Conservation (phyloP, 2,113 vertebrate species). For the Campylomormyrus tamandua region DNA sequence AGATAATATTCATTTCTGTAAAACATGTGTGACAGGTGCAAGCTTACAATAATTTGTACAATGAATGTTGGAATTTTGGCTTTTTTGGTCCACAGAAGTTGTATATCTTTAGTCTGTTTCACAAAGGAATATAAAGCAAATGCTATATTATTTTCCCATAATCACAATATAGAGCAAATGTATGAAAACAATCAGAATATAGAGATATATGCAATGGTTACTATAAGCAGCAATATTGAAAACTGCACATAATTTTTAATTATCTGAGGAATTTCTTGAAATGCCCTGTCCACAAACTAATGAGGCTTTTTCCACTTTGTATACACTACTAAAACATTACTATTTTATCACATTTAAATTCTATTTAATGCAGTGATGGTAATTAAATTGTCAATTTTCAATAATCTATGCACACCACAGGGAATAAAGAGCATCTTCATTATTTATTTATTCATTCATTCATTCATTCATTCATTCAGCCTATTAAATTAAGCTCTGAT, state of each 20-base stretch:
- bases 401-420: conserved; percentile 25
- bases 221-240: not conserved
- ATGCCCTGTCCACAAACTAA: not conserved
- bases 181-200: not conserved
- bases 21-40: not conserved
- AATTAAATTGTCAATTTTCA: conserved; percentile 39
- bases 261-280: not conserved
- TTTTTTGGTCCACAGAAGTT: not conserved
- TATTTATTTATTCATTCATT: not conserved
- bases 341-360: conserved; percentile 30
- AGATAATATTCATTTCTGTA: not conserved
- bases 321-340: not conserved
- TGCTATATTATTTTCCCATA: not conserved
- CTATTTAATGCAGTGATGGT: conserved; percentile 19
- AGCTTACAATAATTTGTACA: not conserved
- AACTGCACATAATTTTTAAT: not conserved
- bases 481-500: conserved; percentile 28
- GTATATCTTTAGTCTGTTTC: not conserved
- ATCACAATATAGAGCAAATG: not conserved
- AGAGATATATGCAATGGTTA: not conserved
- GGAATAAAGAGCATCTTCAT: conserved; percentile 1
- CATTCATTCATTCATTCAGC: not conserved
- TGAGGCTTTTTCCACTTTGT: not conserved
- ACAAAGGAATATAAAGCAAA: not conserved
- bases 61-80: not conserved